These are phyloP conservation scores for Crotophaga sulcirostris DNA, from an alignment of 2,113 vertebrate species.

Conservation along the genomic window DNA sequence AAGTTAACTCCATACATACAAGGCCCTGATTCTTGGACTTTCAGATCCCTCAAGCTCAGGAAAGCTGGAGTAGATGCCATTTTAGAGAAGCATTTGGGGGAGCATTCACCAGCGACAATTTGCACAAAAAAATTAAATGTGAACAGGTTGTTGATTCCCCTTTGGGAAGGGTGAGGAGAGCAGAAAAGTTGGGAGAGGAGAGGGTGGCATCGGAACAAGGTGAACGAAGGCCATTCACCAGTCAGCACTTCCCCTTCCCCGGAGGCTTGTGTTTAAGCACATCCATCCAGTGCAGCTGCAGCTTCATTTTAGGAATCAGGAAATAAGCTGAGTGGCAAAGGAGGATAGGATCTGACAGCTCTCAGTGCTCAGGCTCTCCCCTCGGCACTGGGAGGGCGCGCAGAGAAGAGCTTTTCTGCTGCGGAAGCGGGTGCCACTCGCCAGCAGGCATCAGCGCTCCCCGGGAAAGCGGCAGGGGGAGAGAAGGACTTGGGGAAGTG, in stretches of 20 bases:
- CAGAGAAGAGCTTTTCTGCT: conserved; percentile 50
- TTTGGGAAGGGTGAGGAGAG: neutral
- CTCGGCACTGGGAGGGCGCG: conserved; percentile 19
- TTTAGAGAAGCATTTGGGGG: neutral
- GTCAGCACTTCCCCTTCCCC: conserved; percentile 63
- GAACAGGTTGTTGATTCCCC: neutral
- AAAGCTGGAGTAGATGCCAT: neutral
- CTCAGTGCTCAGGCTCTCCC: conserved; percentile 39
- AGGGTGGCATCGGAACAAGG: conserved; percentile 17
- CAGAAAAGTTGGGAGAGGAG: neutral
- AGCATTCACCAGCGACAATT: neutral
- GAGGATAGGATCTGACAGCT: conserved; percentile 60
- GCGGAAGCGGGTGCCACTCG: neutral
- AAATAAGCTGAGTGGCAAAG: conserved; percentile 66
- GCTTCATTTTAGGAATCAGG: conserved; percentile 67
- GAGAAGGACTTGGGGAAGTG: conserved; percentile 8
- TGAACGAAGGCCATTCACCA: conserved; percentile 52
- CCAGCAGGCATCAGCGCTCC: neutral
- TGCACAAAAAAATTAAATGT: neutral
- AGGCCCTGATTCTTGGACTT: neutral
- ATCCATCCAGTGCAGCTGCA: conserved; percentile 63
- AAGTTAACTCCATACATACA: neutral
- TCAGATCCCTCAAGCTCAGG: neutral
- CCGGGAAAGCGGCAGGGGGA: neutral
- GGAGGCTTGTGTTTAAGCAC: conserved; percentile 53